Percentiles rank a stretch among this genome's conserved stretches.
Conservation (phyloP, 2,113 vertebrate species). For the Phaetusa simplex region DNA sequence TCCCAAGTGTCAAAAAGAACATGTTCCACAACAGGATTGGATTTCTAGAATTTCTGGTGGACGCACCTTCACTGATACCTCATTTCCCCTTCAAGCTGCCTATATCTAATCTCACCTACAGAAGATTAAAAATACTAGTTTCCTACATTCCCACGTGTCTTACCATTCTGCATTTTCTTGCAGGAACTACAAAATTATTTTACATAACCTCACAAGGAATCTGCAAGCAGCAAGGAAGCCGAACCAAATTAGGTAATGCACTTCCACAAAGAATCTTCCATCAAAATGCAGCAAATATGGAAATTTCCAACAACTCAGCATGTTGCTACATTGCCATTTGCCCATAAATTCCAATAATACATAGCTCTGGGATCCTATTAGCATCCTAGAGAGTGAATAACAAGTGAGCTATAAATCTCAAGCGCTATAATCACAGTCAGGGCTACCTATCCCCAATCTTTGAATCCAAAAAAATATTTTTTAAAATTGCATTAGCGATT, state of each 20-base stretch:
- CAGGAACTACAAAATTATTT: neutral
- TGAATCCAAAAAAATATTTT: neutral
- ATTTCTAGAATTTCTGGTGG: neutral
- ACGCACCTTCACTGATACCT: neutral
- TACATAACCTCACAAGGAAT: neutral
- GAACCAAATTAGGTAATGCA: slow-evolving; percentile 9
- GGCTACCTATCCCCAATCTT: neutral
- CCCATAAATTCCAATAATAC: slow-evolving; percentile 45
- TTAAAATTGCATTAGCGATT: neutral
- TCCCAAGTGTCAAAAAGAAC: neutral
- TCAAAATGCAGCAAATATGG: slow-evolving; percentile 31
- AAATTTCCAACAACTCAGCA: slow-evolving; percentile 48
- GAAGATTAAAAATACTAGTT: neutral
- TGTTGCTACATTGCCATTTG: slow-evolving; percentile 20
- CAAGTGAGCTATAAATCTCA: slow-evolving; percentile 23
- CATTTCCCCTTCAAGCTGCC: neutral
- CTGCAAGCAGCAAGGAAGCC: neutral
- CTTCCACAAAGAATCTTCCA: neutral
- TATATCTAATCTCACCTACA: neutral
- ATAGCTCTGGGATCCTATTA: slow-evolving; percentile 28
- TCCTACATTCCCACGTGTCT: neutral
- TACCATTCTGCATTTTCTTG: neutral
- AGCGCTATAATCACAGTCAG: slow-evolving; percentile 23
- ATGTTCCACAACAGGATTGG: neutral
- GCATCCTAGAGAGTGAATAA: slow-evolving; percentile 53